Conservation (phyloP, 2,797 vertebrate species). For the Holocentrus rufus region DNA sequence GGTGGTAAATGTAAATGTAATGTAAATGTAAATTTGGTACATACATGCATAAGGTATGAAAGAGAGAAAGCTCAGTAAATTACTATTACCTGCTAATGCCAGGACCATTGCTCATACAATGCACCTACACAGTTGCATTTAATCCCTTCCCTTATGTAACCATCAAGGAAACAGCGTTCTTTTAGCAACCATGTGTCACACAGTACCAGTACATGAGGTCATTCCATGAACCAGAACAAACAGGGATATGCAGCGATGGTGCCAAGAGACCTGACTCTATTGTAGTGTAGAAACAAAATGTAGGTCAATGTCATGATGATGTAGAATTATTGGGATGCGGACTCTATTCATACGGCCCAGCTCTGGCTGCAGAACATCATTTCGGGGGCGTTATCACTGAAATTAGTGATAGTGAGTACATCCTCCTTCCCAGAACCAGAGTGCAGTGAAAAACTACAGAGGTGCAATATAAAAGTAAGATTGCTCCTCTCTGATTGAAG, state of each 20-base stretch:
- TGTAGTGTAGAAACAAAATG: neutral
- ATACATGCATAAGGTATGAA: neutral
- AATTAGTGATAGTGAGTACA: too few species aligned
- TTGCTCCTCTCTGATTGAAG: too few species aligned
- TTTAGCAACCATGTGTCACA: constrained; percentile 43
- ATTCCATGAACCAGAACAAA: constrained; percentile 14
- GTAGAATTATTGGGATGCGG: neutral
- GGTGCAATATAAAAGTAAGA: too few species aligned
- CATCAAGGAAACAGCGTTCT: constrained; percentile 48
- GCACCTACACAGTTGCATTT: constrained; percentile 40
- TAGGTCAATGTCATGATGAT: constrained; percentile 18
- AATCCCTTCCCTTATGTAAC: constrained; percentile 60
- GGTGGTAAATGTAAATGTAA: too few species aligned
- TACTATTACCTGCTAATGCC: constrained; percentile 1
- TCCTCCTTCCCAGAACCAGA: too few species aligned
- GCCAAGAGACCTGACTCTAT: neutral
- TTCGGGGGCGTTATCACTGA: too few species aligned
- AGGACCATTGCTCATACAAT: constrained; percentile 39
- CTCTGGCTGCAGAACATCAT: too few species aligned
- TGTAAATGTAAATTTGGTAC: too few species aligned
- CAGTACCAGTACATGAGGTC: constrained; percentile 1
- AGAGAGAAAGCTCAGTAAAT: neutral
- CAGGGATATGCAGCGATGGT: neutral
- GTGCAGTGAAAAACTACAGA: too few species aligned
- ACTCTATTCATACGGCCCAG: too few species aligned